phyloP scores from a whole-genome alignment of 2,888 invertebrate genomes.

The Drosophila robusta region DNA sequence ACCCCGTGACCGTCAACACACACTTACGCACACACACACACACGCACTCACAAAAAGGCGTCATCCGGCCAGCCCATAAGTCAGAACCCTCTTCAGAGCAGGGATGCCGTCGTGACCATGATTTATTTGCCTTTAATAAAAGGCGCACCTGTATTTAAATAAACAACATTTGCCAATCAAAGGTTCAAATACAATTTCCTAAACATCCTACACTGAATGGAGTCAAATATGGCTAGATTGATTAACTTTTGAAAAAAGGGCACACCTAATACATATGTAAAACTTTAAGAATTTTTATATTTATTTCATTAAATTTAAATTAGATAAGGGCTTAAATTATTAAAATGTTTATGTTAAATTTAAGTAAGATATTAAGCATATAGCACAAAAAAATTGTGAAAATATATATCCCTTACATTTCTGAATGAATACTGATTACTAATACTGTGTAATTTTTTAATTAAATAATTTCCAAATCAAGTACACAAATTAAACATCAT shows the following conservation, averaged over 20 bases:
- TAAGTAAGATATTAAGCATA: no score
- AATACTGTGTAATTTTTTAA: no score
- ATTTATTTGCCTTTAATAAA: constrained; percentile 68
- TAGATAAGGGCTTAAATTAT: no score
- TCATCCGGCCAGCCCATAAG: constrained; percentile 6
- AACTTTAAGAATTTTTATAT: neutral
- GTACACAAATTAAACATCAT: no score
- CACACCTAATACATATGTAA: neutral
- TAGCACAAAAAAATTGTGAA: no score
- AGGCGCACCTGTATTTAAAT: constrained; percentile 45
- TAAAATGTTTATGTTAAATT: no score
- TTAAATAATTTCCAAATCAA: no score
- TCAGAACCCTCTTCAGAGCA: constrained; percentile 62
- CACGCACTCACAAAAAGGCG: neutral
- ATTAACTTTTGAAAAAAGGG: neutral
- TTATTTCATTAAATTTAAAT: neutral
- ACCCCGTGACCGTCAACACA: constrained; percentile 34
- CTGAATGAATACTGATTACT: no score
- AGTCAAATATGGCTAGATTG: neutral
- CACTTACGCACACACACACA: neutral
- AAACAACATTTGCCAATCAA: constrained; percentile 24
- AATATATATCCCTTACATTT: no score
- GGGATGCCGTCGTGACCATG: constrained; percentile 63
- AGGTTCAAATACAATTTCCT: neutral
- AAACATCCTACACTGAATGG: neutral